These are phyloP conservation scores for Tenualosa ilisha DNA, from an alignment of 2,797 vertebrate species.

Conservation along the genomic window DNA sequence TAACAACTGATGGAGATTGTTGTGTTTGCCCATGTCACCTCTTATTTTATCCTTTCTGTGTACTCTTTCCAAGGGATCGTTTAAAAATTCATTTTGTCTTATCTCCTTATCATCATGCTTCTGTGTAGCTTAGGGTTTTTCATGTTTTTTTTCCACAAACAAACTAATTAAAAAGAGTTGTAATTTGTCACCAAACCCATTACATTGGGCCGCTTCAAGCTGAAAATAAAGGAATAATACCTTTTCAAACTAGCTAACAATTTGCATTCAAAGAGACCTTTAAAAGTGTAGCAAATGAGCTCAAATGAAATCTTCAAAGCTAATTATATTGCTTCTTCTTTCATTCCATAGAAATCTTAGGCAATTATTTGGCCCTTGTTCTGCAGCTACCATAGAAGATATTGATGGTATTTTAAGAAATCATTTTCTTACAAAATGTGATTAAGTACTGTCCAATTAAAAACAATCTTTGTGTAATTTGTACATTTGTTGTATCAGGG, in stretches of 20 bases:
- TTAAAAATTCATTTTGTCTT: not conserved
- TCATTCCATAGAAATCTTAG: not conserved
- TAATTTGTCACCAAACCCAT: not conserved
- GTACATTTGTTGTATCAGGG: not conserved
- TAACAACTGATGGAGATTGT: not conserved
- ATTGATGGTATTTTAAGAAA: not conserved
- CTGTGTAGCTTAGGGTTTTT: not conserved
- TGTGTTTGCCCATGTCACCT: not conserved
- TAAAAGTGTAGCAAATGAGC: conserved; percentile 22
- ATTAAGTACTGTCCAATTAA: not conserved
- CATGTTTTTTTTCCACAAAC: not conserved
- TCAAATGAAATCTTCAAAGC: not conserved
- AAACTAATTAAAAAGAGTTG: not conserved
- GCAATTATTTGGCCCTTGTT: not conserved
- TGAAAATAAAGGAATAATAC: conserved; percentile 1
- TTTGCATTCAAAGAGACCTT: not conserved
- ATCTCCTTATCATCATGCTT: not conserved
- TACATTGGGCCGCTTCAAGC: not conserved
- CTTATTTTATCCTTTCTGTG: not conserved
- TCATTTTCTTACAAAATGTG: not conserved
- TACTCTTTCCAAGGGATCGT: not conserved
- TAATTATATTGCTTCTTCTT: not conserved
- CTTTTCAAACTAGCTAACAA: not conserved
- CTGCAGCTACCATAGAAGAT: not conserved
- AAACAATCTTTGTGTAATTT: not conserved